Evolutionary conservation across 2,113 vertebrate genomes (phyloP).

Genomic region (Chinchilla lanigera): DNA sequence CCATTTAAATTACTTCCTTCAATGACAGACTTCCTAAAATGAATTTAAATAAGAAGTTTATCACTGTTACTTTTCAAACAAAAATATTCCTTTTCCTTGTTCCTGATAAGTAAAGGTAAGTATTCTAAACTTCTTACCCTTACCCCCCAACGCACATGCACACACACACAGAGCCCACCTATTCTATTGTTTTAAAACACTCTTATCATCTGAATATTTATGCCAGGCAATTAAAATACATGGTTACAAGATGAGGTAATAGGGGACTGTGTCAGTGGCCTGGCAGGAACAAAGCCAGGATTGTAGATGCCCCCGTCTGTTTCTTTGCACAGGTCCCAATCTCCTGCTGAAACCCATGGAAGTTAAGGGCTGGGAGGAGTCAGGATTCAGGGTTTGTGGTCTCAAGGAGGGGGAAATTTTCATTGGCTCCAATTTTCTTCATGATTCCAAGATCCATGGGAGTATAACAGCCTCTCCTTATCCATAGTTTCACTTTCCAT

Average conservation of each 20-base stretch:
- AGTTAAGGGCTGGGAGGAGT: no score
- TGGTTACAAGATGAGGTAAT: background rate
- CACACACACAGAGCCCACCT: background rate
- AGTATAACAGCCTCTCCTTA: background rate
- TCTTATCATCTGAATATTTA: background rate
- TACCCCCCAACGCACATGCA: background rate
- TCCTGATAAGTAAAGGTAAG: background rate
- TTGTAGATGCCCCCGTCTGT: background rate
- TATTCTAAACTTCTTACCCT: background rate
- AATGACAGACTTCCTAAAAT: slow-evolving; percentile 89
- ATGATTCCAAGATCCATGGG: background rate
- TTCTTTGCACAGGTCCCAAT: background rate
- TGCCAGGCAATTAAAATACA: background rate
- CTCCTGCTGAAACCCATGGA: background rate
- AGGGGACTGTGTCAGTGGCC: background rate
- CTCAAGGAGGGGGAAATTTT: background rate
- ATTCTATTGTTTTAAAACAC: background rate
- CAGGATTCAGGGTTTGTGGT: background rate
- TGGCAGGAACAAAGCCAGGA: background rate
- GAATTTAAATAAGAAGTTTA: background rate
- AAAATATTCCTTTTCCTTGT: slow-evolving; percentile 49
- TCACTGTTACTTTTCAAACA: slow-evolving; percentile 39
- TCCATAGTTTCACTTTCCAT: background rate
- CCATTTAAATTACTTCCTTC: slow-evolving; percentile 90
- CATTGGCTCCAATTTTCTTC: background rate